A percentile compares a stretch with the other conserved stretches of the same genome.
These are phyloP conservation scores for Apantesis nais DNA, from an alignment of 2,888 invertebrate genomes.

Conservation along the genomic window DNA sequence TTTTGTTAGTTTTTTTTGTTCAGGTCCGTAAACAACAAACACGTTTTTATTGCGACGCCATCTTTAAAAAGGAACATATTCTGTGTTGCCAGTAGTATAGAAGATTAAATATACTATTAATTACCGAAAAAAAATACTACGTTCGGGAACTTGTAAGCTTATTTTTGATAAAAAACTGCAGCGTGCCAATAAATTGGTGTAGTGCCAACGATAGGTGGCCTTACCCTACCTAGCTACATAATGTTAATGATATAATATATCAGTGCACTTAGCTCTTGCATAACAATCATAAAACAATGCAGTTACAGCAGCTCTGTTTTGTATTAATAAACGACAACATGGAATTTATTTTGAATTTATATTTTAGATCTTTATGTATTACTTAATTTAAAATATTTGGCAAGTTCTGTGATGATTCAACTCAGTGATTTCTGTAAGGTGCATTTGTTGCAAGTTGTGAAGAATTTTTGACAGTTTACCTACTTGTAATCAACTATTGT, in stretches of 20 bases:
- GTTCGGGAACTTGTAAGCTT: too few relatives aligned
- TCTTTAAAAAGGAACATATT: too few relatives aligned
- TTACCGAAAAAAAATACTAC: too few relatives aligned
- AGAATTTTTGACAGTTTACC: neutral
- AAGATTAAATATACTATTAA: too few relatives aligned
- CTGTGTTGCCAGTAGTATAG: too few relatives aligned
- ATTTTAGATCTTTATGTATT: neutral
- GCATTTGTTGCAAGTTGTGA: neutral
- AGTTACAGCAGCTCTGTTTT: conserved; percentile 14
- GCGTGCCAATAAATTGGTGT: too few relatives aligned
- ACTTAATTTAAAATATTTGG: neutral
- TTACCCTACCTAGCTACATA: neutral
- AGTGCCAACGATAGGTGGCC: too few relatives aligned
- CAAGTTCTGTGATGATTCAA: neutral
- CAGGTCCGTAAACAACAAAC: too few relatives aligned
- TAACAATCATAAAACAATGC: conserved; percentile 4
- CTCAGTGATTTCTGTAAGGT: neutral
- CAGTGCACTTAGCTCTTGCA: neutral
- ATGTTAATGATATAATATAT: neutral
- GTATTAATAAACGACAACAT: neutral
- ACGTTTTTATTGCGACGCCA: too few relatives aligned
- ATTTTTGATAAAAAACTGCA: too few relatives aligned
- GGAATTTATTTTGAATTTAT: neutral
- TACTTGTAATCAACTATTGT: too few relatives aligned
- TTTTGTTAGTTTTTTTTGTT: too few relatives aligned